Conservation (phyloP, 2,797 vertebrate genomes). For the Poecilia picta region DNA sequence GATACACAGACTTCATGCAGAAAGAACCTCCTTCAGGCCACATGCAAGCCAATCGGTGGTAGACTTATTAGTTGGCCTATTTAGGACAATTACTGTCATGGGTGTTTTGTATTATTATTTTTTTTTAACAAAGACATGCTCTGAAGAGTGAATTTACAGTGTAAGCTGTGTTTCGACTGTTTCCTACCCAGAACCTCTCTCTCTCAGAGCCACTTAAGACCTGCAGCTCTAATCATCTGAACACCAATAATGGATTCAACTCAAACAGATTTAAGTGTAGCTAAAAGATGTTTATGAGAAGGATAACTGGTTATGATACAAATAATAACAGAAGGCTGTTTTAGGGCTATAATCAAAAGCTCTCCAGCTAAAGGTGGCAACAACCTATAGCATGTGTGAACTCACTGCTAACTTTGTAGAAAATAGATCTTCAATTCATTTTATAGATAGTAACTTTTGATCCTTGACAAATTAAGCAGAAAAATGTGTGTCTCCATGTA, state of each 20-base stretch:
- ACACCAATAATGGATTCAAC: background rate
- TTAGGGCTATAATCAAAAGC: background rate
- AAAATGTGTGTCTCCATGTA: background rate
- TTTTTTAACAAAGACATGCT: slow-evolving; percentile 37
- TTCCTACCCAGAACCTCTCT: background rate
- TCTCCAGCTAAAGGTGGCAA: background rate
- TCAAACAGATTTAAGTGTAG: background rate
- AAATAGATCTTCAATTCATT: background rate
- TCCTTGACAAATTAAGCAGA: background rate
- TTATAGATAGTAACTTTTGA: background rate
- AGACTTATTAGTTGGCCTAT: slow-evolving; percentile 35
- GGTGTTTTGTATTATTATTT: background rate
- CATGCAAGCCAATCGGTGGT: slow-evolving; percentile 75
- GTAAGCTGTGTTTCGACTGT: slow-evolving; percentile 5
- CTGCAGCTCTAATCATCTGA: background rate
- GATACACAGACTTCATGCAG: slow-evolving; percentile 87
- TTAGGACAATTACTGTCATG: slow-evolving; percentile 7
- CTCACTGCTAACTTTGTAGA: background rate
- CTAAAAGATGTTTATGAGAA: background rate
- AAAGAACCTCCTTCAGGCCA: slow-evolving; percentile 71
- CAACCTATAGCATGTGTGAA: background rate
- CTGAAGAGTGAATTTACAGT: slow-evolving; percentile 14
- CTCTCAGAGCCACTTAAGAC: background rate
- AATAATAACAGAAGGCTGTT: background rate
- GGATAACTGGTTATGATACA: no score